A percentile compares a stretch with the other conserved stretches of the same genome.
These are phyloP conservation scores for Oscheius sp. DNA, from an alignment of 2,888 invertebrate genomes.

Conservation along the genomic window DNA sequence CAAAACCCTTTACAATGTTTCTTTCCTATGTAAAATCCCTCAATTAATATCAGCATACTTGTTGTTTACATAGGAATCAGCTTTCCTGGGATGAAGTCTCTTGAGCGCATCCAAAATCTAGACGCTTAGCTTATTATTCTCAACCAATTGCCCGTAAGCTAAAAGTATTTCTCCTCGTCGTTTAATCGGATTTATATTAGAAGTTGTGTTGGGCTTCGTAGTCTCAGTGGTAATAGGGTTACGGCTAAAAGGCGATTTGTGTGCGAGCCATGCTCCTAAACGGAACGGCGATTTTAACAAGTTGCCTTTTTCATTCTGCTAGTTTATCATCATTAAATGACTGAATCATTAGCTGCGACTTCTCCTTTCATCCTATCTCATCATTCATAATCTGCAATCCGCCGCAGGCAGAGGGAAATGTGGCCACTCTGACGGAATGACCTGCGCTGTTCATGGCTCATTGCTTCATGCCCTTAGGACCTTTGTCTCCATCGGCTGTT, in stretches of 20 bases:
- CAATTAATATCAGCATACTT: background rate
- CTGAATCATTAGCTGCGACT: background rate
- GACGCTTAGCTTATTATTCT: no score
- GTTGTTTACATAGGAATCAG: conserved; percentile 18
- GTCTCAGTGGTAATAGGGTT: conserved; percentile 30
- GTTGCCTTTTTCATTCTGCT: conserved; percentile 3
- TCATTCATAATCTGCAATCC: background rate
- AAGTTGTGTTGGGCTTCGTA: conserved; percentile 17
- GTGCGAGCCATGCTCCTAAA: conserved; percentile 11
- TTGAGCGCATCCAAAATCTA: conserved; percentile 15
- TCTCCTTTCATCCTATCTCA: background rate
- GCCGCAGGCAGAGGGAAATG: conserved; percentile 10
- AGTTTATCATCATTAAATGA: background rate
- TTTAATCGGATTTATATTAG: conserved; percentile 28
- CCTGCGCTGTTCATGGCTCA: conserved; percentile 20
- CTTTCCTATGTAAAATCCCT: background rate
- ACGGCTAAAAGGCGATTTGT: conserved; percentile 30
- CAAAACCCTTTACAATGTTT: background rate
- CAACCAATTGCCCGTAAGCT: no score
- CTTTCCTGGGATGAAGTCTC: conserved; percentile 23
- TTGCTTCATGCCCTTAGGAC: conserved; percentile 10
- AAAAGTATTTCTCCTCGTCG: no score
- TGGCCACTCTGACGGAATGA: conserved; percentile 22
- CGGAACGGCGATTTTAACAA: conserved; percentile 24
- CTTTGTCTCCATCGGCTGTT: conserved; percentile 15